These are phyloP conservation scores for Apodemia mormo DNA, from an alignment of 2,888 invertebrate species.

Conservation along the genomic window DNA sequence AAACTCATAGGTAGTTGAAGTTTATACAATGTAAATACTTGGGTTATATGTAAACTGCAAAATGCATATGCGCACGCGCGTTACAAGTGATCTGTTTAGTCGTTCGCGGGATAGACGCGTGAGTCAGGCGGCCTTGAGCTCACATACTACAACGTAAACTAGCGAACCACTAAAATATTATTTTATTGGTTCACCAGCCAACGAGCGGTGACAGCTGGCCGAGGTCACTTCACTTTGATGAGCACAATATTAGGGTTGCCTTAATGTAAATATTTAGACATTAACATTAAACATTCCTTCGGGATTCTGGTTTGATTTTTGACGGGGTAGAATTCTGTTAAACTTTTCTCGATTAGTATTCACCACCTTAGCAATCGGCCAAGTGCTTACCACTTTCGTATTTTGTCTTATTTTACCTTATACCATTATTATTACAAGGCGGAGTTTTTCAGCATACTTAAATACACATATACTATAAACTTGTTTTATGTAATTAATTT, in stretches of 20 bases:
- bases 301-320: not conserved
- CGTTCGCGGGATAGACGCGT: slow-evolving; percentile 60
- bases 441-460: too few species aligned
- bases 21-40: not conserved
- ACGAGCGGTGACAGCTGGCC: slow-evolving; percentile 51
- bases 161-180: slow-evolving; percentile 65
- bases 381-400: too few species aligned
- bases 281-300: not conserved
- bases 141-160: slow-evolving; percentile 54
- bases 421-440: too few species aligned
- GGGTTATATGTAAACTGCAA: slow-evolving; percentile 15
- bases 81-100: slow-evolving; percentile 54
- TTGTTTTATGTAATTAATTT: too few species aligned
- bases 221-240: slow-evolving; percentile 48
- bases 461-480: too few species aligned
- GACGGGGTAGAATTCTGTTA: too few species aligned
- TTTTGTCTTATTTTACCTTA: too few species aligned
- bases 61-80: slow-evolving; percentile 44
- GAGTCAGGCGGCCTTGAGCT: slow-evolving; percentile 74
- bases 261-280: not conserved
- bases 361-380: too few species aligned
- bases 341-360: too few species aligned
- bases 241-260: slow-evolving; percentile 40
- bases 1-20: not conserved
- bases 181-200: slow-evolving; percentile 62